Conservation (phyloP, 1,140 invertebrate genomes). For the Zaprionus kolodkinae region DNA sequence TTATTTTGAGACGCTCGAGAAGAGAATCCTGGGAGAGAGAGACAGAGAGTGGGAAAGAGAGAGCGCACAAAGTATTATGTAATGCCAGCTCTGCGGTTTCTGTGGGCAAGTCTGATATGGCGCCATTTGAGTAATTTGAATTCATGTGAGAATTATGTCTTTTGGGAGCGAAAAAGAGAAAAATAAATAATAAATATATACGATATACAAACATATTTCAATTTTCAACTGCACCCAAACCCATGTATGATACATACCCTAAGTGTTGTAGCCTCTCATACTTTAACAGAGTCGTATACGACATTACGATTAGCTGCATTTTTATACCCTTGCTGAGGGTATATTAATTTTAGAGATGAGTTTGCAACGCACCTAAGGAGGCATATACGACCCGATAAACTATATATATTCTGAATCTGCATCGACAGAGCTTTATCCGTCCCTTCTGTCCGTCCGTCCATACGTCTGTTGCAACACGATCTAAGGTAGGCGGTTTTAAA, state of each 20-base stretch:
- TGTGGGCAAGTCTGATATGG: background rate
- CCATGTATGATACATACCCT: background rate
- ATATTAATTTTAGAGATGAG: no score
- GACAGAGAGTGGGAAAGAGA: constrained; percentile 1
- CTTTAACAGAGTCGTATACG: background rate
- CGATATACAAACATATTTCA: background rate
- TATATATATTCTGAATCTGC: no score
- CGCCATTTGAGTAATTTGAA: constrained; percentile 7
- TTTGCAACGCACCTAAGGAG: no score
- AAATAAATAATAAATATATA: no score
- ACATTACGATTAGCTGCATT: background rate
- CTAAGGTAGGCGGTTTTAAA: no score
- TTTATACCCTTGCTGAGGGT: background rate
- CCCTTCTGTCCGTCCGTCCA: no score
- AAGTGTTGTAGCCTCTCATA: background rate
- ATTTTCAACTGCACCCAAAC: background rate
- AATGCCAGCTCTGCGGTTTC: background rate
- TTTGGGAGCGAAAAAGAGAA: background rate
- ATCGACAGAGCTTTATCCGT: no score
- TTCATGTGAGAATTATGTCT: constrained; percentile 3
- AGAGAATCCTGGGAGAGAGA: constrained; percentile 12
- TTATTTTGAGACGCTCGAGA: constrained; percentile 25
- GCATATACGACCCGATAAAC: no score
- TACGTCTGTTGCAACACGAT: no score
- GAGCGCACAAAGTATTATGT: constrained; percentile 14